A percentile compares a stretch with the other conserved stretches of the same genome.
Evolutionary conservation across 1,140 invertebrate genomes (phyloP).

Genomic region (Hylaeus volcanicus): DNA sequence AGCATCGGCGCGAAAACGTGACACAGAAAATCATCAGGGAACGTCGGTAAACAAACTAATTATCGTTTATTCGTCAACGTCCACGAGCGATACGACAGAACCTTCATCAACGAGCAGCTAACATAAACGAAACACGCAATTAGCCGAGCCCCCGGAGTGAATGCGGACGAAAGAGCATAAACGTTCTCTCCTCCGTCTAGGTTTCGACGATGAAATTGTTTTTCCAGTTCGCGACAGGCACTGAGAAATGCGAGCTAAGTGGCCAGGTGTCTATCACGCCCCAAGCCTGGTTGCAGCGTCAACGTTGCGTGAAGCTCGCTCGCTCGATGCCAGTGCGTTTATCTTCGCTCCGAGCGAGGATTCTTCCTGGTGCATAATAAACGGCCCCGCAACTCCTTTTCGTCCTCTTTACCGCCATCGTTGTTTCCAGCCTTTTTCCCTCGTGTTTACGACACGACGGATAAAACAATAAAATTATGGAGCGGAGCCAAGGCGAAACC

Average conservation of each 20-base stretch:
- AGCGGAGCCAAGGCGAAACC: conserved; percentile 66
- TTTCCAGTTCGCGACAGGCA: not conserved
- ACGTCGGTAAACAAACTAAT: not conserved
- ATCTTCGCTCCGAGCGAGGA: conserved; percentile 27
- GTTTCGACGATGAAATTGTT: conserved; percentile 14
- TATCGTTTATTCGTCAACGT: not conserved
- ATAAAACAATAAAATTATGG: conserved; percentile 73
- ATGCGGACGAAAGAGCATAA: not conserved
- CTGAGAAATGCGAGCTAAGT: conserved; percentile 25
- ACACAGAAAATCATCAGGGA: not conserved
- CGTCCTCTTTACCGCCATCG: not conserved
- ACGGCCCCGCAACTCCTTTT: not conserved
- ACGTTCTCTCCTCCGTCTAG: not conserved
- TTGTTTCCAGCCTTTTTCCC: conserved; percentile 34
- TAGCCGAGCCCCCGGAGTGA: not conserved
- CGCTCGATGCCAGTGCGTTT: conserved; percentile 27
- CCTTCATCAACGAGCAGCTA: not conserved
- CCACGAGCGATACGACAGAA: not conserved
- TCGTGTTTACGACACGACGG: conserved; percentile 60
- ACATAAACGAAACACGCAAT: conserved; percentile 6
- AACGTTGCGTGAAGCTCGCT: conserved; percentile 11
- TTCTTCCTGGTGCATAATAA: conserved; percentile 48
- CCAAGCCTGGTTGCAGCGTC: not conserved
- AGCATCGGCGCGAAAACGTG: not conserved
- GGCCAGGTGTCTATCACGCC: conserved; percentile 28